Evolutionary conservation across 1,140 invertebrate species (phyloP).

Genomic region (Tachypleus tridentatus): DNA sequence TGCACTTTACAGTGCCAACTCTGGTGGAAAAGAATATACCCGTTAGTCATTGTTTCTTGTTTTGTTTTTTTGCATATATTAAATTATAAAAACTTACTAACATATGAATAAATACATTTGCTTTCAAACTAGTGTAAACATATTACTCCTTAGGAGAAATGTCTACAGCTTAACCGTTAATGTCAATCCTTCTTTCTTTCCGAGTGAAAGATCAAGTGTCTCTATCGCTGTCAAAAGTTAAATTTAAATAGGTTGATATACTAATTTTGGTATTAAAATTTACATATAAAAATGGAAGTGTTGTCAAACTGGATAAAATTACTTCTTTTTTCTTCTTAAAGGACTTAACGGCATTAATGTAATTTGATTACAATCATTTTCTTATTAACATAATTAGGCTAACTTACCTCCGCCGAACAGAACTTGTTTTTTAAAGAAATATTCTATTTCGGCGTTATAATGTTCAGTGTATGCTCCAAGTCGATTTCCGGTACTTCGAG

Average conservation of each 20-base stretch:
- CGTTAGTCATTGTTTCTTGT: too few species aligned
- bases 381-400: neutral
- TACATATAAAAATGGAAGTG: neutral
- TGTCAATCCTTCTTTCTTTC: too few species aligned
- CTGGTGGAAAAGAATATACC: too few species aligned
- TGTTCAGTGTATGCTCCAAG: slow-evolving; percentile 42
- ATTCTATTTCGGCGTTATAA: slow-evolving; percentile 41
- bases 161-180: too few species aligned
- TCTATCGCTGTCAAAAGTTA: neutral
- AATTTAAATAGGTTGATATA: neutral
- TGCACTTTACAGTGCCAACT: too few species aligned
- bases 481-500: slow-evolving; percentile 37
- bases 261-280: neutral
- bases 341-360: neutral
- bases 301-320: neutral
- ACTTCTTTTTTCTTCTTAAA: neutral
- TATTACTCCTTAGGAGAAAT: too few species aligned
- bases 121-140: too few species aligned
- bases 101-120: too few species aligned
- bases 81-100: too few species aligned
- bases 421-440: slow-evolving; percentile 38
- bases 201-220: too few species aligned
- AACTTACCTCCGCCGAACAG: slow-evolving; percentile 37
- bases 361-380: neutral
- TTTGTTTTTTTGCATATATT: too few species aligned